Conservation (phyloP, 2,888 invertebrate genomes). For the Lymantria monacha region DNA sequence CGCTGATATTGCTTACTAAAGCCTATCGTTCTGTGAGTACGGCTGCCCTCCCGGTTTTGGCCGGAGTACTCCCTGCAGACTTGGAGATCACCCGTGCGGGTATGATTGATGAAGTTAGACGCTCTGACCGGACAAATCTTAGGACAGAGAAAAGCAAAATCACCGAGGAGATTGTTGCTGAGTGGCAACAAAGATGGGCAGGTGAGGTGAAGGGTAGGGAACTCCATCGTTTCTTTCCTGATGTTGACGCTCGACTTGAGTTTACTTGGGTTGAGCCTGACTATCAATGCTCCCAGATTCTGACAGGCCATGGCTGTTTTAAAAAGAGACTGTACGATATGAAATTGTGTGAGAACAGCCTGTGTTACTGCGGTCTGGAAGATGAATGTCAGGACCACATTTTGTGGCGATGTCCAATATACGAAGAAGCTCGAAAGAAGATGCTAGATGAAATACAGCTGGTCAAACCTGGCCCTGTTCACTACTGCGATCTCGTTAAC, state of each 20-base stretch:
- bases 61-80: slow-evolving; percentile 17
- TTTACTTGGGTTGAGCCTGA: background rate
- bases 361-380: background rate
- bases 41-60: slow-evolving; percentile 10
- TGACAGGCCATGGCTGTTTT: background rate
- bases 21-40: slow-evolving; percentile 11
- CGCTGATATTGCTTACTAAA: slow-evolving; percentile 10
- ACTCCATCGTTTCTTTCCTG: background rate
- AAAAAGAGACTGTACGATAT: background rate
- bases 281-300: background rate
- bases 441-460: background rate
- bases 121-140: background rate
- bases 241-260: background rate
- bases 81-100: slow-evolving; percentile 16
- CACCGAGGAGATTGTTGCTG: background rate
- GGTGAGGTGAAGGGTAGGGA: background rate
- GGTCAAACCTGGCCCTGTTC: background rate
- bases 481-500: background rate
- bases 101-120: background rate
- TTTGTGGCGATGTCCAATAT: background rate
- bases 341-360: background rate
- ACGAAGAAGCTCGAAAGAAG: background rate
- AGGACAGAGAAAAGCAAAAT: background rate
- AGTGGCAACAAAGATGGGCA: background rate
- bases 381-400: background rate